Base-by-base conservation (phyloP, 2,113 vertebrate genomes). In the Elachura formosa region DNA sequence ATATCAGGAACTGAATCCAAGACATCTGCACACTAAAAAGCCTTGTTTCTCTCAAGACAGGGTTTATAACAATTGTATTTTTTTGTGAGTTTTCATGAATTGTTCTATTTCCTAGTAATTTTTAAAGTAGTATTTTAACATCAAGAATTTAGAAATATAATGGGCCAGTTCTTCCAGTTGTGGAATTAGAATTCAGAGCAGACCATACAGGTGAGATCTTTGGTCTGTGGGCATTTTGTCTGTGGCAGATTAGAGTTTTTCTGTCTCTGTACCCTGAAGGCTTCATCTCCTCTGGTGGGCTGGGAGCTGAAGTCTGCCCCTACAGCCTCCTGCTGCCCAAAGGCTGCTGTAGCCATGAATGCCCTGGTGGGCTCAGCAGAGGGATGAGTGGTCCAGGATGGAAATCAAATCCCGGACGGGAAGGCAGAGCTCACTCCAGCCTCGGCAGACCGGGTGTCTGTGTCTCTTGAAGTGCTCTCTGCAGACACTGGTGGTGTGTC, bases 371-470 rank as follows among this genome's bases (percentile, higher is more conserved):
- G 72, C 48, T 76, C 62, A 22, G 73, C 52, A 67, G 46, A 63
- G 43, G 72, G 43, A 13, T 22, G 45, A n/a, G 83, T n/a, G n/a
- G n/a, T n/a, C n/a, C n/a, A n/a, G n/a, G n/a, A n/a, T n/a, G n/a
- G n/a, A n/a, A n/a, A 36, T 10, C 51, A 72, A 43, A 41, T 6
- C 29, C 38, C 49, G 38, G 13, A 0, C 29, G 33, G 46, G 81
- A 34, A 59, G 26, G n/a, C 66, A 49, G 71, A 72, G 56, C 61
- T 59, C 19, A 1, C 24, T 46, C 8, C 2, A 14, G 5, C 12
- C 33, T 55, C 3, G 0, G 0, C 38, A 56, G 1, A n/a, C 2
- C 14, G 24, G 56, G 17, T 1, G 8, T 12, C 36, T 1, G 4
- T 26, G 15, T 17, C 52, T 52, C 81, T 41, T 17, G 26, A 33